Evolutionary conservation across 1,140 invertebrate genomes (phyloP).

Genomic region (Eubasilissa regina): DNA sequence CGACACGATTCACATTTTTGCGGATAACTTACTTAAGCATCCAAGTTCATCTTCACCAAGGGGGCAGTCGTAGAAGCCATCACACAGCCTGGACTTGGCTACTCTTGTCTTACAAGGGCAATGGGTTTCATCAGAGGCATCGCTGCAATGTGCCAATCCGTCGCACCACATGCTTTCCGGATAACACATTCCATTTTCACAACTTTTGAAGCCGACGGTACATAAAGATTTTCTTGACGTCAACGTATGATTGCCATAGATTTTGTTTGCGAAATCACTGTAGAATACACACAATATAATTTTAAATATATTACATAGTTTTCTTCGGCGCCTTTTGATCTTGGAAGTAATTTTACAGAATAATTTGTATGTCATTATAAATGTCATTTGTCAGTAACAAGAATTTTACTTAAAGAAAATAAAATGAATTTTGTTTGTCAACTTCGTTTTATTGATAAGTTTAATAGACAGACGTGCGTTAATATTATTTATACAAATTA

Average conservation of each 20-base stretch:
- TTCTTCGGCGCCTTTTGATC: too few relatives aligned
- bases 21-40: constrained; percentile 76
- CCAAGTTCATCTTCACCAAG: constrained; percentile 84
- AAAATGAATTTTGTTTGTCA: too few relatives aligned
- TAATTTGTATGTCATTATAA: too few relatives aligned
- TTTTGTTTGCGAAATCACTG: constrained; percentile 51
- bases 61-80: constrained; percentile 86
- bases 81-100: constrained; percentile 78
- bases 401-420: too few relatives aligned
- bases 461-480: too few relatives aligned
- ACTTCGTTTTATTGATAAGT: too few relatives aligned
- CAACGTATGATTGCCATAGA: constrained; percentile 46
- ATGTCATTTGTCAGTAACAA: too few relatives aligned
- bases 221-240: constrained; percentile 62
- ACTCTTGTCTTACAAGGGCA: constrained; percentile 83
- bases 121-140: constrained; percentile 85
- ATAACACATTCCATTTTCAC: constrained; percentile 75
- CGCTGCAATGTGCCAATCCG: constrained; percentile 82
- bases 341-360: too few relatives aligned
- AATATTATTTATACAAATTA: too few relatives aligned
- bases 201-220: constrained; percentile 63
- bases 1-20: neutral
- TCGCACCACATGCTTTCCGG: constrained; percentile 78
- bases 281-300: neutral
- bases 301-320: too few relatives aligned